phyloP scores from a whole-genome alignment of 2,888 invertebrate species.

The Exephanes ischioxanthus region DNA sequence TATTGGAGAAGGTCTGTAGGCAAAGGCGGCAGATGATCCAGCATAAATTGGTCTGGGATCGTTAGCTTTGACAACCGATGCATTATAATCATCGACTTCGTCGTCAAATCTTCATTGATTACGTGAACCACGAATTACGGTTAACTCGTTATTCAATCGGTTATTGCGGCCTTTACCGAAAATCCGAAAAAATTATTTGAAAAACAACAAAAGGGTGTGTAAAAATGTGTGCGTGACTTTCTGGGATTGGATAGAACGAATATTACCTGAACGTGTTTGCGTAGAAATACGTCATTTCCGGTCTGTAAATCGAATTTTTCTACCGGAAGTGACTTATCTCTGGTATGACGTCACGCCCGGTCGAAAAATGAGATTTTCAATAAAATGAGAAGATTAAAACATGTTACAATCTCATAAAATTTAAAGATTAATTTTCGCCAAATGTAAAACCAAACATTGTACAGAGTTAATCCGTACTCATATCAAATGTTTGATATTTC shows the following conservation, averaged over 20 bases:
- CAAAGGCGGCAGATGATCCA: slow-evolving; percentile 50
- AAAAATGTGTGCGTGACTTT: neutral
- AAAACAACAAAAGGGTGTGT: neutral
- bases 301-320: too few species aligned
- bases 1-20: slow-evolving; percentile 37
- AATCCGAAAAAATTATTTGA: neutral
- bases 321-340: too few species aligned
- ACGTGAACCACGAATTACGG: neutral
- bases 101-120: neutral
- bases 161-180: neutral
- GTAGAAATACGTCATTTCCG: neutral
- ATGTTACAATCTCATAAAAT: too few species aligned
- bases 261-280: neutral
- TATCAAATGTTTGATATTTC: too few species aligned
- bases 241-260: slow-evolving; percentile 9
- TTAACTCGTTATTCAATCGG: neutral
- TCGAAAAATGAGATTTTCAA: too few species aligned
- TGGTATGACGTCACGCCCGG: too few species aligned
- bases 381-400: too few species aligned
- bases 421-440: too few species aligned
- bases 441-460: too few species aligned
- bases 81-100: neutral
- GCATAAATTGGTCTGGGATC: slow-evolving; percentile 77
- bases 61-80: slow-evolving; percentile 71
- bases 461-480: too few species aligned